Percentiles rank a stretch among this genome's conserved stretches.
These are phyloP conservation scores for Stratiomys singularior DNA, from an alignment of 2,888 invertebrate species.

Conservation along the genomic window DNA sequence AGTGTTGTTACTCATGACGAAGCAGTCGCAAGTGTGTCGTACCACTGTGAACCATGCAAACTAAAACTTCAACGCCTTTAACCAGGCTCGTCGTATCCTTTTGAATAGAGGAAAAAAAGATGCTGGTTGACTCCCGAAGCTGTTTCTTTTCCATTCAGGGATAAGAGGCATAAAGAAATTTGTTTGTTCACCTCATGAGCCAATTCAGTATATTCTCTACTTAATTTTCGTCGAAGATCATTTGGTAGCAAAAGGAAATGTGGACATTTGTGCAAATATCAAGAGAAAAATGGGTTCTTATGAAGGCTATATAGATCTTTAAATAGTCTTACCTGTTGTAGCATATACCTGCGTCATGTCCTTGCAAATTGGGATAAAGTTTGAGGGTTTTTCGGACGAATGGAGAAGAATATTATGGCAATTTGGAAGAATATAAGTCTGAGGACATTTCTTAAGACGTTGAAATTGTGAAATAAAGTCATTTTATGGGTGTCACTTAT, in stretches of 20 bases:
- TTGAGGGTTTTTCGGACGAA: background rate
- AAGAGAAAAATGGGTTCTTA: background rate
- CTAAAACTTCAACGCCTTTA: too few relatives aligned
- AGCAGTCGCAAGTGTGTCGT: background rate
- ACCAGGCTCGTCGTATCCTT: background rate
- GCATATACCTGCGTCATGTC: background rate
- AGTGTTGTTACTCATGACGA: background rate
- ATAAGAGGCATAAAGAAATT: background rate
- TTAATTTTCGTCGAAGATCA: conserved; percentile 40
- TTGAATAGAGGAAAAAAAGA: background rate
- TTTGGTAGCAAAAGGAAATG: conserved; percentile 12
- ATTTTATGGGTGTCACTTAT: too few relatives aligned
- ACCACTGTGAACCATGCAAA: too few relatives aligned
- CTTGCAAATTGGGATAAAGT: conserved; percentile 9
- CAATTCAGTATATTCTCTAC: conserved; percentile 22
- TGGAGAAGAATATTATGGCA: background rate
- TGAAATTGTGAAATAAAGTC: background rate
- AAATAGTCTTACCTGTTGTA: conserved; percentile 28
- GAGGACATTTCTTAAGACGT: background rate
- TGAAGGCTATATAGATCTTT: background rate
- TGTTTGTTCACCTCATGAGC: background rate
- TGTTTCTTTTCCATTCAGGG: background rate
- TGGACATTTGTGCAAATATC: conserved; percentile 12
- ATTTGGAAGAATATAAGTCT: background rate
- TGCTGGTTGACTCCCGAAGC: background rate